Evolutionary conservation across 92 coral and sea anemone genomes (phyloP), one percentile per base, ranked within the genome.

Genomic region (Anthopleura xanthogrammica): DNA sequence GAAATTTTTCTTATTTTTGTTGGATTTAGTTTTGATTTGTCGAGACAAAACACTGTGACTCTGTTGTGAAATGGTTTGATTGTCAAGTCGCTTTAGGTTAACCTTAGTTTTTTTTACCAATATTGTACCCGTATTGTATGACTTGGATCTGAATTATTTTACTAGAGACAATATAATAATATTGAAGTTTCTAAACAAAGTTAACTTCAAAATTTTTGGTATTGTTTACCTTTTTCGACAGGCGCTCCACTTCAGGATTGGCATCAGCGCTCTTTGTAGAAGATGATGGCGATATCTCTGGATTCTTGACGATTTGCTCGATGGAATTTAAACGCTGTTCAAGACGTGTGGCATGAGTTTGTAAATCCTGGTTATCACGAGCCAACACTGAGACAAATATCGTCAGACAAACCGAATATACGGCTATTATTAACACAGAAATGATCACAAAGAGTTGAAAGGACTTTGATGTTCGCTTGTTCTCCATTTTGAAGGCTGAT

Each of bases 351-450:
- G 91, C 85, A 75, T 89, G 83, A 3, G 85, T 79, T 65, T 85
- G 83, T 23, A 93, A 89, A 16, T 84, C 84, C 62, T 79, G 83
- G 86, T 91, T 77, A 54, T 93, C 92, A 52, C 91, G 90, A 78
- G 83, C 83, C 85, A 93, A 68, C 43, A 86, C 74, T 16, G 75
- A 76, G 71, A 91, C 19, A 46, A 89, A 91, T 14, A 87, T 78
- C 16, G 93, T 84, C 84, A 91, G 72, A 41, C 90, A 82, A 52
- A 93, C 83, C 82, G 88, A 86, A 83, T 89, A 89, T 74, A 93
- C 81, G n/a, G 88, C 82, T 36, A 93, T 56, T 70, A 89, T 16
- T 23, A 89, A 86, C 24, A 87, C 74, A 55, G 86, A 77, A 22
- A 89, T 60, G 1, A 80, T 68, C 36, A 86, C 76, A 57, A 87